Evolutionary conservation across 2,797 vertebrate species (phyloP), one percentile per base, ranked within the genome.

Genomic region (Eurystomus glaucurus): DNA sequence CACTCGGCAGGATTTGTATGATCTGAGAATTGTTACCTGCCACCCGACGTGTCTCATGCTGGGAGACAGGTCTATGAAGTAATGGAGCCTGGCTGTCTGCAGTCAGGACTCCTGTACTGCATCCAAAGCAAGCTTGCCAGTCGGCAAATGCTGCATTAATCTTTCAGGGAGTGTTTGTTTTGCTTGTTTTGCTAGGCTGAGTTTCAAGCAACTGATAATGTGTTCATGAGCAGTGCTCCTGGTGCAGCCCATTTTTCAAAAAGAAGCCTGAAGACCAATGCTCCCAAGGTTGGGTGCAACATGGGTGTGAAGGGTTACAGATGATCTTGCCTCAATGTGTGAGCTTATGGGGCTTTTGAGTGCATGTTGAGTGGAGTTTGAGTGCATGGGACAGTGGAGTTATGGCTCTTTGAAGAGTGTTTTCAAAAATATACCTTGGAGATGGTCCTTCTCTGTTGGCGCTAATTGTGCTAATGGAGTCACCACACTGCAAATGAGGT

Each of bases 11-110:
- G 98, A 98, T 96, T 98, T 99, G 28, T 96, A 98, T 22, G 97
- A 98, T 46, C 98, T 98, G 98, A 98, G 98, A 95, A 95, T 98
- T 46, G 98, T 61, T 99, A 98, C 97, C 99, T 99, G 98, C 98
- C 98, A 14, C 98, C 98, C 6, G 98, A 98, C 48, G 93, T 93
- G 95, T 98, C 98, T 97, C 96, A 96, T 51, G 70, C 90, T 18
- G 95, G 85, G 16, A 98, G 98, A 88, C 98, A 98, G 78, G 98
- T 98, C 98, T 98, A 96, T 66, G 98, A 99, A 98, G 99, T 98
- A 33, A 90, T 43, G 93, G 86, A 92, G 85, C 85, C 88, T 39
- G 43, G 45, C 71, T 94, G 81, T 91, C 95, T 88, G 85, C 87
- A 88, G 43, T 28, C 74, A 68, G 90, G 33, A 13, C 54, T 88